Evolutionary conservation across 2,888 invertebrate species (phyloP).

Genomic region (Dermolepida albohirtum): DNA sequence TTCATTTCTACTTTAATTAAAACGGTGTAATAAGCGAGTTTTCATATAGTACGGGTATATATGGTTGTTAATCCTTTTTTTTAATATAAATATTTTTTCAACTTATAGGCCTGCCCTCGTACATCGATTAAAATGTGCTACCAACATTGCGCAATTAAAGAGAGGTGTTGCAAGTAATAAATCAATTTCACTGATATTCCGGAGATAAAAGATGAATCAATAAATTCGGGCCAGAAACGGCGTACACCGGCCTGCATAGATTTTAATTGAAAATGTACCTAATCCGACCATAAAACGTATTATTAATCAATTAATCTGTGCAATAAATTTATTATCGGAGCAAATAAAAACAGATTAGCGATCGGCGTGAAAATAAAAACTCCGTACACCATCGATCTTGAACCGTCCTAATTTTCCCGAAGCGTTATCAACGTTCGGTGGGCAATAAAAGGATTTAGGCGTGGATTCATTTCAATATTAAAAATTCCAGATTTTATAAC

Average conservation of each 20-base stretch:
- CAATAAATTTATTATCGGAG: slow-evolving; percentile 45
- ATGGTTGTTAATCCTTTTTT: too few species aligned
- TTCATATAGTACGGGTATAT: too few species aligned
- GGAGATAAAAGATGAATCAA: slow-evolving; percentile 39
- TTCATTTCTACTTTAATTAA: too few species aligned
- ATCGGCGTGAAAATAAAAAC: slow-evolving; percentile 12
- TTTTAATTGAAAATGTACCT: slow-evolving; percentile 42
- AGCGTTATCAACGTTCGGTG: slow-evolving; percentile 36
- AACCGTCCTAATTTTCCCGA: slow-evolving; percentile 12
- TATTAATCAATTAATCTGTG: slow-evolving; percentile 47
- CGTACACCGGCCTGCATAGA: neutral
- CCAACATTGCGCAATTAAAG: slow-evolving; percentile 32
- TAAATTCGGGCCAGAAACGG: neutral
- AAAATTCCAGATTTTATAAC: slow-evolving; percentile 45
- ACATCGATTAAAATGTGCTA: slow-evolving; percentile 13
- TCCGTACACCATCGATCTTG: slow-evolving; percentile 22
- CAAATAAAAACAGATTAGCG: slow-evolving; percentile 46
- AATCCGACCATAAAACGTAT: slow-evolving; percentile 43
- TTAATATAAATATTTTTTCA: too few species aligned
- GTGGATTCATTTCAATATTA: slow-evolving; percentile 38
- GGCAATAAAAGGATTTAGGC: slow-evolving; percentile 43
- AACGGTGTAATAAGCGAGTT: too few species aligned
- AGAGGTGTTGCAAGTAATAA: slow-evolving; percentile 39
- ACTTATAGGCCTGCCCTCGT: too few species aligned
- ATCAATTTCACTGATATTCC: slow-evolving; percentile 41